Evolutionary conservation across 1,140 invertebrate genomes (phyloP), one percentile per base, ranked within the genome.

Genomic region (Drosophila virilis): DNA sequence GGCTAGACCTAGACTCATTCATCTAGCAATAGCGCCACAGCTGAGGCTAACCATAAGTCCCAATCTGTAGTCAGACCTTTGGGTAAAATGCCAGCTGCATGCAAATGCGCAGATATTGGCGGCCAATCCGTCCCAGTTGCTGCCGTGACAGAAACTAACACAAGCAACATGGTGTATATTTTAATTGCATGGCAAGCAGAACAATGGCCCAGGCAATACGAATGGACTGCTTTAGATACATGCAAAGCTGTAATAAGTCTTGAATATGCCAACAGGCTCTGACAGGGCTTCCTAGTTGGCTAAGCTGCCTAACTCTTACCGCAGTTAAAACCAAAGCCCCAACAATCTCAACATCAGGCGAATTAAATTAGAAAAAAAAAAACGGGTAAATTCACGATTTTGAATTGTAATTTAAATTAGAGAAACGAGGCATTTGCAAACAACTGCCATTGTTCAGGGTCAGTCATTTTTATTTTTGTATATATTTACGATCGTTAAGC

Each of bases 31-130:
- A 3, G 33, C 43, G 40, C 33, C 42, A 54, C 40, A 57, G 8
- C 32, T 15, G 33, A 28, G 8, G 51, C 38, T 8, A 55, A 46
- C 69, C 77, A 64, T 76, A 60, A 77, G 55, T 78, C 61, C 69
- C 72, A 83, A 77, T 46, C n/a, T 38, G n/a, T 8, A 54, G 55
- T 62, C 48, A 78, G 73, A 78, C 80, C 78, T 88, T 88, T 77
- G 64, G 55, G 40, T 46, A 66, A 85, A 89, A 88, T 88, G 85
- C 83, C 83, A 86, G 80, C 76, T 82, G 77, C 81, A 86, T 86
- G 77, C 84, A 89, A 89, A 89, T 89, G 42, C 51, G 50, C 62
- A 71, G 58, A 45, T 43, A 80, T 76, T 64, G 57, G 58, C 62
- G 43, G 42, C 78, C 55, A 66, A 62, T 61, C 17, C 60, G 51